These are phyloP conservation scores for Phenacoccus solenopsis DNA, from an alignment of 1,140 invertebrate species.

Conservation along the genomic window DNA sequence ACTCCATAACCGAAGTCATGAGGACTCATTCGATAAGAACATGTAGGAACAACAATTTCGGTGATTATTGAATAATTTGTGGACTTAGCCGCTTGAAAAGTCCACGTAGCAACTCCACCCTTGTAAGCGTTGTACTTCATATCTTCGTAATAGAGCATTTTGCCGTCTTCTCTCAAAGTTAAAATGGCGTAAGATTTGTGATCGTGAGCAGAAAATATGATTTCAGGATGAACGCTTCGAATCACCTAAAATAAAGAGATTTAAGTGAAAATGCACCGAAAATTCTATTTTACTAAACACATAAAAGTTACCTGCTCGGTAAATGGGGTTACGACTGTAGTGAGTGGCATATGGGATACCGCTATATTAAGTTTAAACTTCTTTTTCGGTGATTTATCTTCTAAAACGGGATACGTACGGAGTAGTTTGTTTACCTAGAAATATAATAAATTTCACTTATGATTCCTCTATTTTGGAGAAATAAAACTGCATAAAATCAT, in stretches of 20 bases:
- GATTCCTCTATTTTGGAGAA: no score
- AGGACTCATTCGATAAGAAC: constrained; percentile 88
- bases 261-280: no score
- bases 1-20: constrained; percentile 69
- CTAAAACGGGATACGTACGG: constrained; percentile 34
- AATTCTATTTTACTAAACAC: background rate
- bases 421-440: constrained; percentile 59
- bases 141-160: background rate
- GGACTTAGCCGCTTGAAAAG: background rate
- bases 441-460: no score
- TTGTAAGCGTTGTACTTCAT: background rate
- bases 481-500: no score
- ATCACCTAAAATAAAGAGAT: constrained; percentile 40
- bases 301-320: constrained; percentile 41
- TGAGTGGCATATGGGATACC: constrained; percentile 54
- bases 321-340: constrained; percentile 46
- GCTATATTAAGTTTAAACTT: constrained; percentile 43
- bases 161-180: constrained; percentile 20
- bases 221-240: constrained; percentile 51
- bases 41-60: constrained; percentile 83
- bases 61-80: constrained; percentile 33
- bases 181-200: constrained; percentile 51
- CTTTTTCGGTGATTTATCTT: constrained; percentile 29
- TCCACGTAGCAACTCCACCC: background rate
- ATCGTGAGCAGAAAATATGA: constrained; percentile 75